Evolutionary conservation across 2,797 vertebrate genomes (phyloP), one percentile per base, ranked within the genome.

Genomic region (Hypotaenidia philippensis): DNA sequence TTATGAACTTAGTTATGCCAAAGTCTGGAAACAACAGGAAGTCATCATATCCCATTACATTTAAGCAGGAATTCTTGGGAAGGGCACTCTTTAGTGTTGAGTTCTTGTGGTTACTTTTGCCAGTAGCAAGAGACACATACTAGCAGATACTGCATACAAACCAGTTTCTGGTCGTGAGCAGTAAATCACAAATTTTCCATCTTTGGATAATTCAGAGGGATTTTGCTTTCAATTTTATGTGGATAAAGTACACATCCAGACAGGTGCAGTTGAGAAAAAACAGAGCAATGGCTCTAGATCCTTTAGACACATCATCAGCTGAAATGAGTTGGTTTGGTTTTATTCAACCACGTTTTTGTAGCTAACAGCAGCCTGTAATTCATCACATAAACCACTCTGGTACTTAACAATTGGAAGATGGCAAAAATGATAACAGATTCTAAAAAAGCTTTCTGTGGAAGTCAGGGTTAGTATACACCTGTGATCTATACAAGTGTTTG

Each of bases 21-120:
- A 93, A 93, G 81, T 82, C 77, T 94, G 69, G 41, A 92, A 84
- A 76, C 11, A 92, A 68, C 8, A 64, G 44, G 50, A 71, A 90
- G 32, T 56, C 36, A 52, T 83, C 23, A 41, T 50, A 81, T 52
- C 64, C 40, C 69, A 50, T 89, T 78, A 91, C 56, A 27, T 70
- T 82, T 56, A 84, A 84, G 52, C 29, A 55, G 53, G n/a, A 88
- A 38, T 91, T 70, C 12, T 89, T 56, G 22, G 41, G 23, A 66
- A 86, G 59, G 27, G 44, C 72, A 57, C 47, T 88, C 31, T 41
- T 93, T 68, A 81, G 84, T 13, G 1, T 94, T 70, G 23, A 41
- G 17, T 74, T 88, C 52, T 75, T 82, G 29, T 36, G 34, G 52
- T 65, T 91, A 12, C 38, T 90, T 78, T 77, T 75, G 34, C 18